These are phyloP conservation scores for Scaptomyza tumidula DNA, from an alignment of 2,888 invertebrate species.

Conservation along the genomic window DNA sequence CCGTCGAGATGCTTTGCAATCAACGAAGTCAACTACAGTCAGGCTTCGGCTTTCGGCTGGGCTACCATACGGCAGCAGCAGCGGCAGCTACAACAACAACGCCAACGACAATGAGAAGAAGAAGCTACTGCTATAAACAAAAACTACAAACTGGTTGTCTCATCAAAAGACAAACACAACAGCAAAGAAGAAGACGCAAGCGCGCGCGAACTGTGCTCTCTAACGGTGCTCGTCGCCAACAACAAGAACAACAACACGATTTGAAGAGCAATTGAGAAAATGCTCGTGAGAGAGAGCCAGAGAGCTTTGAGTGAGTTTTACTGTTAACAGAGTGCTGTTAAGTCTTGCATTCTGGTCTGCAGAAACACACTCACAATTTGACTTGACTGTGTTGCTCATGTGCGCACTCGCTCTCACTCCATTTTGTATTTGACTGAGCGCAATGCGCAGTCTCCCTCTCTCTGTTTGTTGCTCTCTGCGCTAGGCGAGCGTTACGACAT, in stretches of 20 bases:
- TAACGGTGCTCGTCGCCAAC: slow-evolving; percentile 64
- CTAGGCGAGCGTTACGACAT: slow-evolving; percentile 63
- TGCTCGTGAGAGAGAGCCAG: slow-evolving; percentile 6
- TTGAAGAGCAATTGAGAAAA: slow-evolving; percentile 26
- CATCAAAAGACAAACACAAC: slow-evolving; percentile 66
- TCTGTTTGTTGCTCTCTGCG: slow-evolving; percentile 21
- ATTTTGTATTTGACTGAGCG: slow-evolving; percentile 55
- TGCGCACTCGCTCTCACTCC: slow-evolving; percentile 49
- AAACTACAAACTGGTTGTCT: slow-evolving; percentile 76
- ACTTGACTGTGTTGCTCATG: slow-evolving; percentile 17
- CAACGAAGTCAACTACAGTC: slow-evolving; percentile 46
- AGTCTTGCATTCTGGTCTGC: neutral
- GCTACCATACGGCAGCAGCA: slow-evolving; percentile 52
- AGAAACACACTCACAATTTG: slow-evolving; percentile 21
- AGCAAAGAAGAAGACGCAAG: slow-evolving; percentile 40
- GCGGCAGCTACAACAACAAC: slow-evolving; percentile 39
- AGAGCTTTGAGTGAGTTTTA: slow-evolving; percentile 58
- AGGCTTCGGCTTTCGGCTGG: slow-evolving; percentile 59
- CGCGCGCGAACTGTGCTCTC: slow-evolving; percentile 50
- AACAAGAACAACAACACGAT: slow-evolving; percentile 8
- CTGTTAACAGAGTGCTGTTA: slow-evolving; percentile 43
- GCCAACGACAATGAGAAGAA: slow-evolving; percentile 53
- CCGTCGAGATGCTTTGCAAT: slow-evolving; percentile 68
- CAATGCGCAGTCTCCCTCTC: slow-evolving; percentile 26
- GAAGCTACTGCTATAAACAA: slow-evolving; percentile 71